Conservation (phyloP, 2,888 invertebrate genomes). For the Creontiades dilutus region DNA sequence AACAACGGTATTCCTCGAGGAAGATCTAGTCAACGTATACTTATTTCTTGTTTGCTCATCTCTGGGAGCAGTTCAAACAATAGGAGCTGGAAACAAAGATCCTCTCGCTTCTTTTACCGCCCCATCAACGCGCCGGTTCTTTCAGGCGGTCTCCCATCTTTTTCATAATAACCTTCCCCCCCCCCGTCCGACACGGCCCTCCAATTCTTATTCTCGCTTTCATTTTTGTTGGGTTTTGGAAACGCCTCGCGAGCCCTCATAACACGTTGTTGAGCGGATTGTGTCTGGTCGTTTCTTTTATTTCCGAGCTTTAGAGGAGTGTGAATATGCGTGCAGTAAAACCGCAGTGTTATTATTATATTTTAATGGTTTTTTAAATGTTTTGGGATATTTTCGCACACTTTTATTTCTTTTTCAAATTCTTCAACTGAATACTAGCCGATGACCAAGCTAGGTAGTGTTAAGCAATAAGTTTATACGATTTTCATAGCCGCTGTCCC, state of each 20-base stretch:
- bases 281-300: neutral
- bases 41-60: conserved; percentile 47
- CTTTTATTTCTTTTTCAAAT: no score
- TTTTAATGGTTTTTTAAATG: neutral
- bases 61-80: conserved; percentile 40
- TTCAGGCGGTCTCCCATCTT: conserved; percentile 25
- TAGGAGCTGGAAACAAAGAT: conserved; percentile 25
- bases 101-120: neutral
- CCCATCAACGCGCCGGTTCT: neutral
- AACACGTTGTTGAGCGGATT: neutral
- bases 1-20: neutral
- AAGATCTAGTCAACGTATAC: conserved; percentile 8
- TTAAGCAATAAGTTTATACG: no score
- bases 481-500: no score
- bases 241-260: neutral
- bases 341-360: neutral
- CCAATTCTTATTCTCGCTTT: neutral
- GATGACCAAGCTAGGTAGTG: no score
- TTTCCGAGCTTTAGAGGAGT: neutral
- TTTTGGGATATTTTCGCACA: no score
- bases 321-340: neutral
- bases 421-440: no score
- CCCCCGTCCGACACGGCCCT: no score
- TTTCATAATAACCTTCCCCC: neutral
- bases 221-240: neutral